Conservation (phyloP, 2,113 vertebrate species). For the Polypterus bichir region DNA sequence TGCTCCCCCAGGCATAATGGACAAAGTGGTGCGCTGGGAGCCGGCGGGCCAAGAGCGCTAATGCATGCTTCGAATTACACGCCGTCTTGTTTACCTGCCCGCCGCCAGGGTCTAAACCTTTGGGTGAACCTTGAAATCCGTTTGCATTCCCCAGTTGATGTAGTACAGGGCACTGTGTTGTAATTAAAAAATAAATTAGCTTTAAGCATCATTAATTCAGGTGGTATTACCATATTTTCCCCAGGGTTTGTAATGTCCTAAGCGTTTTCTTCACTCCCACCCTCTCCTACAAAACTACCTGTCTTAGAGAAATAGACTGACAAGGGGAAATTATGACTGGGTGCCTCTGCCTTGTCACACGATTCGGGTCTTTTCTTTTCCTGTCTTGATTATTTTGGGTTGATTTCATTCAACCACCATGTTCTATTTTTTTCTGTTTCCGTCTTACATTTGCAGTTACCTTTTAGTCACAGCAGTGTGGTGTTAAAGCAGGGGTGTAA, state of each 20-base stretch:
- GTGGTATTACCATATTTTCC: conserved; percentile 3
- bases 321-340: too few species aligned
- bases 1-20: conserved; percentile 22
- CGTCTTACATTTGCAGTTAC: too few species aligned
- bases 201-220: conserved; percentile 8
- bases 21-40: conserved; percentile 14
- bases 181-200: conserved; percentile 6
- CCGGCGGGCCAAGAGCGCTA: conserved; percentile 21
- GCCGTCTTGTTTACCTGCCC: conserved; percentile 10
- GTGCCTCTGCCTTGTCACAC: too few species aligned
- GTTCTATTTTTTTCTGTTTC: too few species aligned
- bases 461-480: too few species aligned
- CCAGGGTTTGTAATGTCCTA: background rate
- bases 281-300: too few species aligned
- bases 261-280: background rate
- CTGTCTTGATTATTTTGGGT: too few species aligned
- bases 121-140: background rate
- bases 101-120: background rate
- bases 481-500: too few species aligned
- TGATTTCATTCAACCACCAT: too few species aligned
- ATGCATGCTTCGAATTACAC: conserved; percentile 24
- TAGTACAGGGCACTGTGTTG: background rate
- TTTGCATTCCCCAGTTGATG: background rate
- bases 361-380: too few species aligned
- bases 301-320: too few species aligned